These are phyloP conservation scores for Miichthys miiuy DNA, from an alignment of 2,797 vertebrate genomes.

Conservation along the genomic window DNA sequence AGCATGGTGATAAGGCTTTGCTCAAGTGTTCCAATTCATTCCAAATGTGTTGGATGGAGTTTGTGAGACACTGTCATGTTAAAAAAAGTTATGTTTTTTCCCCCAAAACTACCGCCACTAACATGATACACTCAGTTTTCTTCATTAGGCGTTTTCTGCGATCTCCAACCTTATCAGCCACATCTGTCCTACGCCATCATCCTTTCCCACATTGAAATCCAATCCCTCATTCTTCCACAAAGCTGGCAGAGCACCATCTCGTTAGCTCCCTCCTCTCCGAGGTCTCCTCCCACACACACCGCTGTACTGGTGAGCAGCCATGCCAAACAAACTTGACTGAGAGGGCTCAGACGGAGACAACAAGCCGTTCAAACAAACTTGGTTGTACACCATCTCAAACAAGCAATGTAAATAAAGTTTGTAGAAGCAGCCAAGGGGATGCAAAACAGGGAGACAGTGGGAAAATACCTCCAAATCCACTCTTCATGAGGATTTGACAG, in stretches of 20 bases:
- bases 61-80: not conserved
- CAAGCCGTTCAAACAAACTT: constrained; percentile 45
- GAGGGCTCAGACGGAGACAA: constrained; percentile 38
- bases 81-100: not conserved
- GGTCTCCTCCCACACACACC: constrained; percentile 36
- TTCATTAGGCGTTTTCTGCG: not conserved
- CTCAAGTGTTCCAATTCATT: not conserved
- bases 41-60: not conserved
- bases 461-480: constrained; percentile 52
- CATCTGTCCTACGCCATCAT: constrained; percentile 33
- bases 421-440: constrained; percentile 28
- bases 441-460: constrained; percentile 35
- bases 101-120: not conserved
- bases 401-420: constrained; percentile 57
- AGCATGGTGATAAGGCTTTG: not conserved
- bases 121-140: not conserved
- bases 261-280: constrained; percentile 19
- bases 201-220: constrained; percentile 75
- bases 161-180: constrained; percentile 33
- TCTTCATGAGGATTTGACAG: constrained; percentile 39
- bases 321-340: constrained; percentile 61
- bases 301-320: constrained; percentile 47
- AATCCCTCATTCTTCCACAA: constrained; percentile 54
- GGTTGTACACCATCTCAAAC: constrained; percentile 51
- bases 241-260: constrained; percentile 39